Evolutionary conservation across 2,113 vertebrate genomes (phyloP).

Genomic region (Leucopsar rothschildi): DNA sequence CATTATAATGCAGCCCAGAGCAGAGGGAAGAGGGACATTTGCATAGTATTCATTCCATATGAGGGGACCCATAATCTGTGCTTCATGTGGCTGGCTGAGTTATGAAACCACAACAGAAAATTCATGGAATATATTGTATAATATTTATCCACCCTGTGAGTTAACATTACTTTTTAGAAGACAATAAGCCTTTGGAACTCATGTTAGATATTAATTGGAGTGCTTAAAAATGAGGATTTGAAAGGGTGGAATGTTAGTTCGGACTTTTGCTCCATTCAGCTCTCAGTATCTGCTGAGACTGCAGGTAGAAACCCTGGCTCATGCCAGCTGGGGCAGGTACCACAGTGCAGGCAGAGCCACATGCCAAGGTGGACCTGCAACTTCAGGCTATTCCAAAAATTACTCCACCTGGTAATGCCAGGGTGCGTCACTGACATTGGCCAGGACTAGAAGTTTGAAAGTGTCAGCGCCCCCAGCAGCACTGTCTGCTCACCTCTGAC

Average conservation of each 20-base stretch:
- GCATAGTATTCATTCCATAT: not conserved
- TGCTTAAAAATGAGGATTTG: not conserved
- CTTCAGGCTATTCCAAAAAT: not conserved
- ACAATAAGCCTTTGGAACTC: not conserved
- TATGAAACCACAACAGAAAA: not conserved
- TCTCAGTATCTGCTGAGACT: not conserved
- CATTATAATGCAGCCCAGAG: not conserved
- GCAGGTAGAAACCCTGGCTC: not conserved
- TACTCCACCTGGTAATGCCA: rapidly evolving
- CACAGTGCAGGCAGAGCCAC: not conserved
- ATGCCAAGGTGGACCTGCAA: rapidly evolving
- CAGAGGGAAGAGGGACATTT: not conserved
- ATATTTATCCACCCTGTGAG: not conserved
- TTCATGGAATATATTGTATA: not conserved
- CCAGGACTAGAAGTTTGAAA: not conserved
- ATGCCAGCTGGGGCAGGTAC: not conserved
- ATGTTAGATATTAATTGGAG: not conserved
- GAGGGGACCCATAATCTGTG: not conserved
- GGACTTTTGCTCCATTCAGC: not conserved
- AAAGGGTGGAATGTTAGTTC: not conserved
- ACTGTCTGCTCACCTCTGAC: not conserved
- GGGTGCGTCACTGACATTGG: not conserved
- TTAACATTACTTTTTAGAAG: not conserved
- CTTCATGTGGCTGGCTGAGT: not conserved
- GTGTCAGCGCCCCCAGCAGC: not conserved